Percentiles rank a stretch among this genome's conserved stretches.
phyloP scores from a whole-genome alignment of 1,140 invertebrate genomes.

The Papilio polyxenes region DNA sequence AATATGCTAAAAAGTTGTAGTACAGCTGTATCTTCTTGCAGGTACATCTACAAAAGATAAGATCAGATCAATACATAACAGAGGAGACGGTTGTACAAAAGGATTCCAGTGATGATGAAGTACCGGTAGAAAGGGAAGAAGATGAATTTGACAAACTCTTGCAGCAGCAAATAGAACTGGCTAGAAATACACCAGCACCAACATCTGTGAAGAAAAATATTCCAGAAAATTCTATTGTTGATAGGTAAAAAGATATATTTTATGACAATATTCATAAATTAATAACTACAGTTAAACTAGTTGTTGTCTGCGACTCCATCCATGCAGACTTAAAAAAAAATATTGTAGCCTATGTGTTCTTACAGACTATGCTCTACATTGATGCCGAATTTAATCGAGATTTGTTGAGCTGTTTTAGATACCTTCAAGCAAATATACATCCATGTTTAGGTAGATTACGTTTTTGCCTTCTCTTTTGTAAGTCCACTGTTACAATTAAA shows the following conservation, averaged over 20 bases:
- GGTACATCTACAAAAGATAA: conserved; percentile 76
- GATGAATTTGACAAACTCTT: conserved; percentile 78
- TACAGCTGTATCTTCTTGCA: conserved; percentile 43
- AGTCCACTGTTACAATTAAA: too few relatives aligned
- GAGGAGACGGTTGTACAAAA: conserved; percentile 70
- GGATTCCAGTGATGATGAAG: conserved; percentile 72
- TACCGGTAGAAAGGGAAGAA: conserved; percentile 50
- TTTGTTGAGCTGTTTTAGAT: too few relatives aligned
- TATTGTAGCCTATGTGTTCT: too few relatives aligned
- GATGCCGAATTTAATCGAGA: too few relatives aligned
- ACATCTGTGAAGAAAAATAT: conserved; percentile 56
- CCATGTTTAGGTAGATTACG: too few relatives aligned
- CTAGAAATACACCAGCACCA: conserved; percentile 61
- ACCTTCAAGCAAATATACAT: too few relatives aligned
- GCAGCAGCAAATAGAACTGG: conserved; percentile 76
- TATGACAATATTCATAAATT: conserved; percentile 42
- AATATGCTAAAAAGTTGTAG: too few relatives aligned
- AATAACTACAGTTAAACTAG: too few relatives aligned
- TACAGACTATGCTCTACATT: too few relatives aligned
- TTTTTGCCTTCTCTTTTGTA: too few relatives aligned
- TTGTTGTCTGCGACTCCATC: too few relatives aligned
- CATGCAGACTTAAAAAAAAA: too few relatives aligned
- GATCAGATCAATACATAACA: conserved; percentile 65
- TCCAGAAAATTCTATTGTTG: conserved; percentile 40
- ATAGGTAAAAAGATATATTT: conserved; percentile 47